A percentile compares a stretch with the other conserved stretches of the same genome.
These are phyloP conservation scores for Lycaena phlaeas DNA, from an alignment of 2,888 invertebrate species.

Conservation along the genomic window DNA sequence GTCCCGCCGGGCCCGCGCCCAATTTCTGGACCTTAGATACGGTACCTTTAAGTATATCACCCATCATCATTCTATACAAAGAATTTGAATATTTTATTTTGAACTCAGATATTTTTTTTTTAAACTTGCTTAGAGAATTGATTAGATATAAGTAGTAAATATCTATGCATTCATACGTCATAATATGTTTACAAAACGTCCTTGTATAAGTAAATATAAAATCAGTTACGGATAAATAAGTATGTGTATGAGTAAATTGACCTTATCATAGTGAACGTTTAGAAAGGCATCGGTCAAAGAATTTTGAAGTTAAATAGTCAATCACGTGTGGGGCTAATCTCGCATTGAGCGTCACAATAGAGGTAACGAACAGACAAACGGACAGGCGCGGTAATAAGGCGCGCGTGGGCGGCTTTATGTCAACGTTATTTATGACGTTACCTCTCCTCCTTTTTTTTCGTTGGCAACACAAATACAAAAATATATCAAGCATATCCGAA, in stretches of 20 bases:
- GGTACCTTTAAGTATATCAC: too few relatives aligned
- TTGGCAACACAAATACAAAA: constrained; percentile 32
- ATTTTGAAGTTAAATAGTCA: constrained; percentile 66
- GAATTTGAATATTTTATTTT: too few relatives aligned
- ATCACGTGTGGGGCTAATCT: constrained; percentile 68
- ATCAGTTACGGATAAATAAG: background rate
- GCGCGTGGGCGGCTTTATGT: constrained; percentile 68
- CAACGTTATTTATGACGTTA: constrained; percentile 67
- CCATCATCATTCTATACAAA: too few relatives aligned
- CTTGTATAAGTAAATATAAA: too few relatives aligned
- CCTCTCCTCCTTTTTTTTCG: constrained; percentile 37
- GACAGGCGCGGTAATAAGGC: constrained; percentile 67
- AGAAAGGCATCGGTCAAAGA: constrained; percentile 51
- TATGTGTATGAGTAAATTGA: background rate
- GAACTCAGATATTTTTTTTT: too few relatives aligned
- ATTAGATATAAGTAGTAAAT: too few relatives aligned
- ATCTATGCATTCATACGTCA: too few relatives aligned
- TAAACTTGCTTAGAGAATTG: too few relatives aligned
- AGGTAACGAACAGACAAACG: constrained; percentile 69
- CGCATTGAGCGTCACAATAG: constrained; percentile 64
- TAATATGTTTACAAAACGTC: too few relatives aligned
- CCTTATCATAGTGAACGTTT: constrained; percentile 22
- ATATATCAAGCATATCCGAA: constrained; percentile 12
- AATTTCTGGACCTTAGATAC: too few relatives aligned
- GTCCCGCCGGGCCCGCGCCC: constrained; percentile 36